Evolutionary conservation across 1,140 invertebrate species (phyloP), one percentile per base, ranked within the genome.

Genomic region (Scaptomyza pallida): DNA sequence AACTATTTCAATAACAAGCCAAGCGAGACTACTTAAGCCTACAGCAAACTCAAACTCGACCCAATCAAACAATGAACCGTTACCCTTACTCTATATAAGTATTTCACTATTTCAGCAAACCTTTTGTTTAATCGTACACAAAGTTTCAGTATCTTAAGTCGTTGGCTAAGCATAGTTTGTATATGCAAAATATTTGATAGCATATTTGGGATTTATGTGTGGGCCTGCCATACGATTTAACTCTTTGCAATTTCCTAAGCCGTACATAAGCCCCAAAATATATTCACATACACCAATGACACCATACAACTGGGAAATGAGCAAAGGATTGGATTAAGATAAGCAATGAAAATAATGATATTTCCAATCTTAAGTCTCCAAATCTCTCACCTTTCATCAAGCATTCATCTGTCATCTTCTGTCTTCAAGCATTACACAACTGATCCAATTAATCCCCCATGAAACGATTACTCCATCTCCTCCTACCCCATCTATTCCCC

Each of bases 1-100:
- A 85, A 88, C 82, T 88, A 78, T 86, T 88, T 86, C 74, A 86
- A 86, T 77, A 86, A 88, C 77, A 86, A 82, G 67, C 72, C 72
- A 33, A n/a, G n/a, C n/a, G n/a, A n/a, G n/a, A 50, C 63, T 59
- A 70, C 43, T 51, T 86, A 85, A 85, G 76, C 82, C 26, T 4
- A 21, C 59, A 45, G 61, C 37, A 50, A 75, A 40, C 50, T 52
- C 23, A 5, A 23, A 37, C 55, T 61, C 35, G 54, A 56, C 51
- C 56, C 76, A 85, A 82, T 83, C 72, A 82, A 82, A 81, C 78
- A 81, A 81, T 81, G 78, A 45, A 30, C 47, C 19, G 21, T 5
- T 5, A 26, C 10, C 56, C 9, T 12, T 0, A 9, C 26, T 19
- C 33, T 41, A 19, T 55, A 9, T 1, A 19, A 1, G 5, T 16